phyloP scores from a whole-genome alignment of 37 sponge, comb jelly and placozoan genomes.

The Spongilla lacustris region DNA sequence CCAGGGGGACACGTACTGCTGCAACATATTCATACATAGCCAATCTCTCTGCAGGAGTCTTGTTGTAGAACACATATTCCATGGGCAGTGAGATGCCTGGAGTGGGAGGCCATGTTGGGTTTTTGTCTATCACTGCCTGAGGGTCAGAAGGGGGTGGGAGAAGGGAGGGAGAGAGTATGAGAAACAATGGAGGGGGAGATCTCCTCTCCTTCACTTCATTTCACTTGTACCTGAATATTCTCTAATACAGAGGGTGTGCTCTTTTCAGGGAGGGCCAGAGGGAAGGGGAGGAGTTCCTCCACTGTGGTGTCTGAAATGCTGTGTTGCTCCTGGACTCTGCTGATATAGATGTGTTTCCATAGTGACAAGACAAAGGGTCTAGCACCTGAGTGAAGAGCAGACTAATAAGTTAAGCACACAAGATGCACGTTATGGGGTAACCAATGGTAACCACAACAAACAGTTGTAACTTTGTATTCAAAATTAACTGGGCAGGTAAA shows the following conservation, averaged over 20 bases:
- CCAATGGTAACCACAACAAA: not conserved
- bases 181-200: not conserved
- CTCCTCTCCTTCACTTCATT: too few relatives aligned
- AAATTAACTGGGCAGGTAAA: too few relatives aligned
- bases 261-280: not conserved
- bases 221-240: conserved; percentile 13
- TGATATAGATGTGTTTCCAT: conserved; percentile 69
- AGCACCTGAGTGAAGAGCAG: conserved; percentile 18
- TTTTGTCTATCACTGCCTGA: conserved; percentile 2
- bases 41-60: conserved; percentile 45
- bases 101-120: not conserved
- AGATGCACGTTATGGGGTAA: too few relatives aligned
- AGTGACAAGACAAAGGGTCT: conserved; percentile 53
- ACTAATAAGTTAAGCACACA: not conserved
- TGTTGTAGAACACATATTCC: conserved; percentile 13
- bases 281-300: conserved; percentile 43
- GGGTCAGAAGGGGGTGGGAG: not conserved
- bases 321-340: conserved; percentile 20
- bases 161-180: not conserved
- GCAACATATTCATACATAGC: conserved; percentile 67
- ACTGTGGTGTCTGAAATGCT: conserved; percentile 23
- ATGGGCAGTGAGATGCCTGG: conserved; percentile 28
- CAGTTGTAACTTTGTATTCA: not conserved
- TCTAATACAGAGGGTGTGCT: not conserved
- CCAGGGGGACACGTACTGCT: conserved; percentile 31